Base-by-base conservation (phyloP, 2,888 invertebrate species). In the Drosophila setosimentum region DNA sequence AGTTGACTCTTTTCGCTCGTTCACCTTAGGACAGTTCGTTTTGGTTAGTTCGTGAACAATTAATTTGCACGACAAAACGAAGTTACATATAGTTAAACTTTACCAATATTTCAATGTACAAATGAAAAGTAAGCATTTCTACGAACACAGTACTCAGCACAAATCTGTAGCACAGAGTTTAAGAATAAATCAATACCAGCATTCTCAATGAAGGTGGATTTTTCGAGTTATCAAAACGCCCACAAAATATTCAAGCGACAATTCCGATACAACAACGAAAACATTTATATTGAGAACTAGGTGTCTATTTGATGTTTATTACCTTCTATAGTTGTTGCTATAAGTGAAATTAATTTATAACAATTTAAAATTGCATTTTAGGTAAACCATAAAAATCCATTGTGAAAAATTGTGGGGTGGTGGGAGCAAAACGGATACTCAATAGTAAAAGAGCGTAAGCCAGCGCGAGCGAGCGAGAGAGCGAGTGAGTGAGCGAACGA, bases 321-420 rank as follows among this genome's bases (percentile, higher is more conserved):
- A 21, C 3, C 32, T 65, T 48, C 30, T 74, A 30, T 48, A 55
- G 18, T 58, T 51, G 49, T 45, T 72, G 30, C 24, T 53, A 40
- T 29, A 11, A 16, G n/a, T 57, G 16, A 33, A 57, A 6, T 51
- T 40, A 33, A 18, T 61, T 64, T 60, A 11, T 73, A 77, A 76
- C 53, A 40, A 54, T 81, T 78, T 70, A 50, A 27, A 62, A 75
- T 80, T 83, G 73, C 76, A 78, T 80, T 90, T 70, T 78, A 87
- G 90, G 84, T 83, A 78, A 82, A 89, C 82, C 74, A 73, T 87
- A 89, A 83, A 87, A 87, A 86, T 87, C 82, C 90, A 87, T 90
- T 87, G 89, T 88, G 90, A 90, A 87, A 87, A 88, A 74, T 84
- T 84, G 81, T 83, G 89, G 87, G 91, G 90, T 90, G 90, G 90